Conservation (phyloP, 2,888 invertebrate genomes). For the Ypsolopha sequella region DNA sequence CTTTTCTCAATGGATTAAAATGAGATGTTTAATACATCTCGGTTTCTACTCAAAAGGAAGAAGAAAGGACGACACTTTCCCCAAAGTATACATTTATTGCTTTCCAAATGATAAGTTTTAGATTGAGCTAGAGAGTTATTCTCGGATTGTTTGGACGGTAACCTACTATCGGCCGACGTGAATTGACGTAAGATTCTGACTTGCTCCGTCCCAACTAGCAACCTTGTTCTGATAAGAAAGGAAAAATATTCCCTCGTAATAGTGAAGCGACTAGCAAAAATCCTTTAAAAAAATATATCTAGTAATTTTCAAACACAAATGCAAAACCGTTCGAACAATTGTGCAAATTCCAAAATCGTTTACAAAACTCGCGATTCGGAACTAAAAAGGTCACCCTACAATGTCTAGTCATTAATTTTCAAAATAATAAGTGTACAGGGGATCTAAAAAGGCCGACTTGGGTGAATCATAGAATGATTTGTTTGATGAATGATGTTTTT, state of each 20-base stretch:
- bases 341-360: slow-evolving; percentile 31
- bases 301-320: slow-evolving; percentile 34
- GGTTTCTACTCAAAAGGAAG: slow-evolving; percentile 2
- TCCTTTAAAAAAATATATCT: slow-evolving; percentile 40
- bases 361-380: slow-evolving; percentile 26
- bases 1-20: not conserved
- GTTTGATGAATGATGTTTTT: too few relatives aligned
- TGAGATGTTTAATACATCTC: not conserved
- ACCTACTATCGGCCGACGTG: slow-evolving; percentile 16
- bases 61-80: slow-evolving; percentile 9
- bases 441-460: too few relatives aligned
- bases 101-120: slow-evolving; percentile 3
- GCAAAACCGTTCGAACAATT: slow-evolving; percentile 20
- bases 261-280: slow-evolving; percentile 27
- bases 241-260: not conserved
- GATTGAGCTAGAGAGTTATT: not conserved
- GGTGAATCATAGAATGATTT: too few relatives aligned
- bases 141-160: not conserved
- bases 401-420: slow-evolving; percentile 15
- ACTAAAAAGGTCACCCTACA: slow-evolving; percentile 25
- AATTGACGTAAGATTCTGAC: slow-evolving; percentile 9
- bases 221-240: not conserved
- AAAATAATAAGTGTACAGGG: slow-evolving; percentile 16
- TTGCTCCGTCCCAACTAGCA: not conserved
- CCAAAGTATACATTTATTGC: slow-evolving; percentile 10